Percentiles rank a stretch among this genome's conserved stretches.
phyloP scores from a whole-genome alignment of 2,797 vertebrate species.

The Gambelia wislizenii region DNA sequence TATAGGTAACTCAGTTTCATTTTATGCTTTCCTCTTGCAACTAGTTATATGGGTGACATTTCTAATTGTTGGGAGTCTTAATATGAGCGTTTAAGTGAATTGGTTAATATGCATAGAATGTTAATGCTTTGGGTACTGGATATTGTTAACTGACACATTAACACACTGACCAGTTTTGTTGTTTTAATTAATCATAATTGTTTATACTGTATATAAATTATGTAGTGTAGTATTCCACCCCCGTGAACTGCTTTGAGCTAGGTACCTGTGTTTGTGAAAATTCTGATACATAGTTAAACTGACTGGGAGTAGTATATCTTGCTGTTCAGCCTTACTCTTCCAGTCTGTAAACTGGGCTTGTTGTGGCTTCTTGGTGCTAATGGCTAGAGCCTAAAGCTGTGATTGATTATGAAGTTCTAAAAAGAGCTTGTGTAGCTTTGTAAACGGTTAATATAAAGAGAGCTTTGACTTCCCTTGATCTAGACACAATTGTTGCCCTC shows the following conservation, averaged over 20 bases:
- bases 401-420: background rate
- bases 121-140: background rate
- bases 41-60: background rate
- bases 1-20: background rate
- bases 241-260: background rate
- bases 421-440: background rate
- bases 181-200: background rate
- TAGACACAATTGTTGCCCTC: background rate
- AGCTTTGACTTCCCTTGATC: no score
- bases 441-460: background rate
- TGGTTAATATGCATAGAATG: background rate
- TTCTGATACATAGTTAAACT: background rate
- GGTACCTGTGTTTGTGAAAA: background rate
- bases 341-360: background rate
- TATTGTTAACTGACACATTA: background rate
- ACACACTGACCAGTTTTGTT: background rate
- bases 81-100: background rate
- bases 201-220: background rate
- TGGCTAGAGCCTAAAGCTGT: background rate
- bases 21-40: background rate
- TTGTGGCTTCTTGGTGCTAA: background rate
- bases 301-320: background rate
- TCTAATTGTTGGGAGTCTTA: background rate
- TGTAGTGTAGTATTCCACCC: no score
- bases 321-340: background rate